Evolutionary conservation across 1,140 invertebrate genomes (phyloP), one percentile per base, ranked within the genome.

Genomic region (Pogonus chalceus): DNA sequence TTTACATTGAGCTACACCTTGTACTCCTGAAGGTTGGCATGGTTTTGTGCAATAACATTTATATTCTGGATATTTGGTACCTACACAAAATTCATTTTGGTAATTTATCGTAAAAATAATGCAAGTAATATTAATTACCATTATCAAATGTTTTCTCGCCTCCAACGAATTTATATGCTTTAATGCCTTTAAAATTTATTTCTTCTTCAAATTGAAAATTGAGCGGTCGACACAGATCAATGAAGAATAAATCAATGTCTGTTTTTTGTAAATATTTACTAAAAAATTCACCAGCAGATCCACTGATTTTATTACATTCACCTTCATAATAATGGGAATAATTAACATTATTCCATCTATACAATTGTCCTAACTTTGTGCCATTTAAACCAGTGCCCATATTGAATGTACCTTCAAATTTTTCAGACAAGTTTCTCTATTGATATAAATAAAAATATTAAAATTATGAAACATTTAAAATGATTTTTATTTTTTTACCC

Each of bases 231-330:
- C 76, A 77, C 14, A 78, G 58, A 24, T 78, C 76, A 3, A 68
- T 35, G 22, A 65, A 71, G 56, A 74, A 78, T 1, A 77, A 49
- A 20, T 48, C 60, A 20, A 79, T 75, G 2, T 78, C 72, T 4
- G 74, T 69, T 18, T 76, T 76, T 0, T 70, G 72, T 50, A 78
- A 62, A 56, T 78, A 71, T 2, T 82, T 82, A 0, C 83, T 77
- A 66, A 84, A 84, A 61, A 88, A 83, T 69, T 88, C 85, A 0
- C 87, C 87, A 0, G 80, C 80, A n/a, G 83, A 86, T n/a, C 87
- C 87, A 49, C 35, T 62, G 10, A 79, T 71, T 65, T 74, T 64
- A 0, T 72, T 69, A 55, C 79, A 81, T 53, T 72, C 69, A 3
- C 76, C 80, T 1, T 72, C 70, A 60, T 79, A 87, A 65, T 69